A percentile compares a stretch with the other conserved stretches of the same genome.
Conservation (phyloP, 2,113 vertebrate species). For the Pandion haliaetus region DNA sequence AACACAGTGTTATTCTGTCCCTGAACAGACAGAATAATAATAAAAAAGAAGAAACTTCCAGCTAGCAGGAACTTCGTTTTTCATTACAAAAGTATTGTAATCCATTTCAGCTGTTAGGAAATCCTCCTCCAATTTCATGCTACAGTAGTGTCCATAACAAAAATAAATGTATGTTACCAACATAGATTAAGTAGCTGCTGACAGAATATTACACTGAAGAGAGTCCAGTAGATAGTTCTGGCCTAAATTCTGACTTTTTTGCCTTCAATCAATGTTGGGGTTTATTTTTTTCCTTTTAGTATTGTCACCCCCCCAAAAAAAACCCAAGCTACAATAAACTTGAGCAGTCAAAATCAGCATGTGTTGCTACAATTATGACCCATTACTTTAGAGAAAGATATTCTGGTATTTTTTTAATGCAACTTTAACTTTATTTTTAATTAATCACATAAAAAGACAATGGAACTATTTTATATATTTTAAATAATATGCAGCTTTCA, state of each 20-base stretch:
- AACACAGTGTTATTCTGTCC: background rate
- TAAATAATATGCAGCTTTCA: background rate
- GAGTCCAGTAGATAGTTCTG: background rate
- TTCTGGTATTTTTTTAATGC: background rate
- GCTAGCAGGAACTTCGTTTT: background rate
- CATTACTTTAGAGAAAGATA: background rate
- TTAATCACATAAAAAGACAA: background rate
- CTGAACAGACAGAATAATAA: background rate
- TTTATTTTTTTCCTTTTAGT: background rate
- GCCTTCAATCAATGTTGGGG: background rate
- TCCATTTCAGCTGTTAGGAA: slow-evolving; percentile 45
- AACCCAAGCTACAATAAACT: background rate
- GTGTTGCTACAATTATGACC: background rate
- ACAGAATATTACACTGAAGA: slow-evolving; percentile 11
- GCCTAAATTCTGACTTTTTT: background rate
- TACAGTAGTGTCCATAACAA: slow-evolving; percentile 52
- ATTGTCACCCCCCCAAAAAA: too few relatives aligned
- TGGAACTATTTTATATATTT: background rate
- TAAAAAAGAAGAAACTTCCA: background rate
- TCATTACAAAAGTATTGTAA: slow-evolving; percentile 21
- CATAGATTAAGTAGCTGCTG: slow-evolving; percentile 3
- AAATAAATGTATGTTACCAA: slow-evolving; percentile 39
- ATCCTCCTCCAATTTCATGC: slow-evolving; percentile 65
- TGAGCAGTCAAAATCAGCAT: background rate
- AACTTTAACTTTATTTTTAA: background rate